These are phyloP conservation scores for Chlorodrepanis virens DNA, from an alignment of 2,113 vertebrate genomes.

Conservation along the genomic window DNA sequence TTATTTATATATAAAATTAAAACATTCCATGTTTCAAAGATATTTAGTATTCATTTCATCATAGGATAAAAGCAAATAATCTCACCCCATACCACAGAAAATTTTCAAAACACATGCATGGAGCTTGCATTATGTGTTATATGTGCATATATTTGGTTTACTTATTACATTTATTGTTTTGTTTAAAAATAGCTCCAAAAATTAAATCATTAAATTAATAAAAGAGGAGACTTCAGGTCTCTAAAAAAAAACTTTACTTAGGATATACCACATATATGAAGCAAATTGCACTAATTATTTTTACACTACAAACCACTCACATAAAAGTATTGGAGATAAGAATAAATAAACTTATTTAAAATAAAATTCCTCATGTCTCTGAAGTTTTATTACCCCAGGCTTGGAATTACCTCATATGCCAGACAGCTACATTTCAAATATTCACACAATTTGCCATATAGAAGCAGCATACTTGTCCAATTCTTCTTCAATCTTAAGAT, in stretches of 20 bases:
- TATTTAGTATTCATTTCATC: background rate
- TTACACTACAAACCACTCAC: background rate
- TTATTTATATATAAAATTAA: background rate
- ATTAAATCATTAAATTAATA: background rate
- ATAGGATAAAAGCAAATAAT: background rate
- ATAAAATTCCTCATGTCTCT: background rate
- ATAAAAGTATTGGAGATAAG: background rate
- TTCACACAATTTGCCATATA: background rate
- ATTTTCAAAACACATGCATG: background rate
- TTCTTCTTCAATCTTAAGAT: background rate
- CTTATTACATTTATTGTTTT: background rate
- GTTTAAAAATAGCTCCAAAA: background rate
- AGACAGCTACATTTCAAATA: background rate
- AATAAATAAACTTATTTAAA: slow-evolving; percentile 14
- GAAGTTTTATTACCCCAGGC: background rate
- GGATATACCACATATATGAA: background rate
- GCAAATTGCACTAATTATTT: background rate
- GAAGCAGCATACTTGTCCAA: background rate
- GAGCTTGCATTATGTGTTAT: background rate
- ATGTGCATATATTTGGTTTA: background rate
- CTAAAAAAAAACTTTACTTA: background rate
- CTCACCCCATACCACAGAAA: background rate
- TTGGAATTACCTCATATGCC: background rate
- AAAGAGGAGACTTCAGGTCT: background rate
- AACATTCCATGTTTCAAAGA: background rate